Evolutionary conservation across 2,888 invertebrate genomes (phyloP), one percentile per base, ranked within the genome.

Genomic region (Anoplius nigerrimus): DNA sequence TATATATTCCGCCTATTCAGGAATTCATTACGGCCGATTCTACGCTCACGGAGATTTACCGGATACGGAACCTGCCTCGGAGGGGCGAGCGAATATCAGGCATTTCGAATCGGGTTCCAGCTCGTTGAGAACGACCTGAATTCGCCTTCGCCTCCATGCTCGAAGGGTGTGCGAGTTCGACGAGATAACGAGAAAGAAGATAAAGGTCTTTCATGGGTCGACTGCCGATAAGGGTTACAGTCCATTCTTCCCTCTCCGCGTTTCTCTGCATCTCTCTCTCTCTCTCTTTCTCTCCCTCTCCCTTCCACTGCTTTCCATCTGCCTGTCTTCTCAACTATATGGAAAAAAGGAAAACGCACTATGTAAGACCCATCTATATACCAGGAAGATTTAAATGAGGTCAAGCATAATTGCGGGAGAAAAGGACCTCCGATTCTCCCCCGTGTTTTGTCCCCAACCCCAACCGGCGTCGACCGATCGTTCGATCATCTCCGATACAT

Each of bases 1-100:
- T 72, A 72, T 76, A 71, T 73, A 74, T 68, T 66, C 66, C 70
- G 66, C 66, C 81, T 79, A 82, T 82, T 81, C 81, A 80, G 80
- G 80, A 82, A 82, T 81, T 82, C 82, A 82, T 82, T 82, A 81
- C 69, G 79, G 76, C 71, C 80, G 78, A 81, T 81, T 82, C 81
- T 80, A 67, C 65, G 63, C 55, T 72, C 68, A 52, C 69, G 72
- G 76, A 78, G 78, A 79, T 79, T 72, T 76, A 66, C 70, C 76
- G 78, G 79, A 74, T 76, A 70, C 69, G 68, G 74, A 59, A 72
- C 62, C 68, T 22, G 58, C 69, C 69, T 78, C 66, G 60, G 24
- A 64, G 66, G 54, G 55, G 21, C 66, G 43, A 52, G 53, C 67
- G 79, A 71, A 64, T 75, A 76, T 78, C 76, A 69, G 69, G 59